These are phyloP conservation scores for Theretra japonica DNA, from an alignment of 2,888 invertebrate species.

Conservation along the genomic window DNA sequence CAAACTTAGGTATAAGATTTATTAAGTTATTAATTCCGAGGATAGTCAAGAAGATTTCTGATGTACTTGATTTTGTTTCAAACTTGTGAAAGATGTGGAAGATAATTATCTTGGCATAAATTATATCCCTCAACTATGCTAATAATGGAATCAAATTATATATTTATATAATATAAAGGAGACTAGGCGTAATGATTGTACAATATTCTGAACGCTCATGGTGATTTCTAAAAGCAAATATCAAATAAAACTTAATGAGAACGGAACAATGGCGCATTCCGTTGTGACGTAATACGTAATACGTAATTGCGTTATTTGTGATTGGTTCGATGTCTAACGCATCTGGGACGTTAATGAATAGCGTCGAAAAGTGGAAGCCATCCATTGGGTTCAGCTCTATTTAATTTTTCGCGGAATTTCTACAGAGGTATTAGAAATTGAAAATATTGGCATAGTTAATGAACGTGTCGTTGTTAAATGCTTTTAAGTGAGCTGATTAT, in stretches of 20 bases:
- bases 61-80: neutral
- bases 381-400: neutral
- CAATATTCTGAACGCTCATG: too few species aligned
- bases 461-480: too few species aligned
- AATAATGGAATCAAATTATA: neutral
- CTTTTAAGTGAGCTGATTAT: neutral
- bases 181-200: too few species aligned
- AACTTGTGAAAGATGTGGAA: neutral
- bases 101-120: neutral
- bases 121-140: neutral
- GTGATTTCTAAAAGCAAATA: neutral
- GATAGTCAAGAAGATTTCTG: neutral
- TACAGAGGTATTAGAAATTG: neutral
- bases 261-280: neutral
- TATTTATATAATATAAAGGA: too few species aligned
- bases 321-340: constrained; percentile 12
- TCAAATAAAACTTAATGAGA: neutral
- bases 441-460: neutral
- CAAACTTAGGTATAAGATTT: neutral
- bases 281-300: neutral
- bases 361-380: neutral
- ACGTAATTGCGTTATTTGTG: constrained; percentile 11
- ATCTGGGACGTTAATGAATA: constrained; percentile 29
- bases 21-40: constrained; percentile 7
- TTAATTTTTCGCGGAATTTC: neutral